Base-by-base conservation (phyloP, 2,797 vertebrate genomes). In the Mormyrus hasselquistii region DNA sequence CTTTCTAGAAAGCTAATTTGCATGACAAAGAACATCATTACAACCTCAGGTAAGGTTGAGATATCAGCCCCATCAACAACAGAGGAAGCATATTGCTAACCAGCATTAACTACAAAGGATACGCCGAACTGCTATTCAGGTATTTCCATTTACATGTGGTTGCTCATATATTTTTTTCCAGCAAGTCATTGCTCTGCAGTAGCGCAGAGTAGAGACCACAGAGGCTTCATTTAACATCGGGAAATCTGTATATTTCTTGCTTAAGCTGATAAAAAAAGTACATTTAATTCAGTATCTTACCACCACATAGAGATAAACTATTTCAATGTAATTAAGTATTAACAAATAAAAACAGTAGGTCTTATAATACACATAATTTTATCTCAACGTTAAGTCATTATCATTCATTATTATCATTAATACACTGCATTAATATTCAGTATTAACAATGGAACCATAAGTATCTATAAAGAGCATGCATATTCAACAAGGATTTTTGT, bases 1-100 rank as follows among this genome's bases (percentile, higher is more conserved):
- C 73, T 79, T 79, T 79, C 38, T 14, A 44, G 73, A 79, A 79
- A 79, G 16, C 73, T 14, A 8, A 79, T 79, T 79, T 79, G 73
- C 73, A 79, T 79, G 73, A 79, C 73, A 79, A 79, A 79, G 73
- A 38, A 79, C 73, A n/a, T 79, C 73, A 79, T 79, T 79, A 79
- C 73, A 79, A 79, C 73, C 38, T 79, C 73, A 79, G 73, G 73
- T 79, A 38, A 79, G 38, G 73, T 38, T 79, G 16, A 44, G 16
- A 79, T 79, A 79, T 79, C 73, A 44, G 73, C 38, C 34, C 34
- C 73, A 79, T 79, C 73, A 29, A 44, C 73, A 79, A 79, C 73
- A 79, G 73, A 79, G 73, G 73, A 79, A 79, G 73, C 16, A 79
- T 44, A 79, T 79, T 79, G 73, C 73, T 79, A 79, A 79, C 73